A percentile compares a stretch with the other conserved stretches of the same genome.
These are phyloP conservation scores for Hydrocynus forskahlii DNA, from an alignment of 2,797 vertebrate genomes.

Conservation along the genomic window DNA sequence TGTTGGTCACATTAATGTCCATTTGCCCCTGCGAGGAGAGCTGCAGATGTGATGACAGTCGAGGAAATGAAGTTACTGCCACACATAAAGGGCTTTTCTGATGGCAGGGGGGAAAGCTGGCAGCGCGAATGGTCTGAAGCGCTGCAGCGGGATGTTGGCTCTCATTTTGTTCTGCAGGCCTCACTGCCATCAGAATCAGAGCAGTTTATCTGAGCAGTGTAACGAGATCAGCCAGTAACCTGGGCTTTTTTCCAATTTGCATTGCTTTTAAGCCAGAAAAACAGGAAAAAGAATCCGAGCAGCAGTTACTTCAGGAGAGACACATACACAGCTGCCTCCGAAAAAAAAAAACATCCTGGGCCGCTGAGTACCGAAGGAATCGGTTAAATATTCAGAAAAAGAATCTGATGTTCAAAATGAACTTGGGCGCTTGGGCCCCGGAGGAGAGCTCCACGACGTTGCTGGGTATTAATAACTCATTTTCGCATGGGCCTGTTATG, in stretches of 20 bases:
- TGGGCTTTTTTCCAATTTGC: conserved; percentile 13
- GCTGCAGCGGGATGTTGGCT: neutral
- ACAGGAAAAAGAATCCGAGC: neutral
- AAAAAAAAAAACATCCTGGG: neutral
- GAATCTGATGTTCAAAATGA: neutral
- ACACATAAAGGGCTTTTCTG: neutral
- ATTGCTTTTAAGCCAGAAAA: conserved; percentile 3
- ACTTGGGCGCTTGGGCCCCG: neutral
- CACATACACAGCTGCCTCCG: neutral
- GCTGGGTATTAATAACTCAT: conserved; percentile 33
- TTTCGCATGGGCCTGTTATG: conserved; percentile 35
- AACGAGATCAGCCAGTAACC: neutral
- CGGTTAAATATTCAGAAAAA: neutral
- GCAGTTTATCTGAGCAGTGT: neutral
- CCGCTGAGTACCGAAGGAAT: neutral
- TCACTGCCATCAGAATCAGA: neutral
- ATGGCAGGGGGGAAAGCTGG: neutral
- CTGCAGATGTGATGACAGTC: conserved; percentile 11
- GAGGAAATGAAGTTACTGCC: neutral
- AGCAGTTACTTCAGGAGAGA: conserved; percentile 14
- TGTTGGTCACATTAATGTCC: neutral
- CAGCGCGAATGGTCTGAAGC: neutral
- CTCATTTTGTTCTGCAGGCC: too few relatives aligned
- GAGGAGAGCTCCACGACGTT: neutral
- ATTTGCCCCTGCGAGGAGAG: neutral